Evolutionary conservation across 2,113 vertebrate genomes (phyloP).

Genomic region (Eptesicus fuscus): DNA sequence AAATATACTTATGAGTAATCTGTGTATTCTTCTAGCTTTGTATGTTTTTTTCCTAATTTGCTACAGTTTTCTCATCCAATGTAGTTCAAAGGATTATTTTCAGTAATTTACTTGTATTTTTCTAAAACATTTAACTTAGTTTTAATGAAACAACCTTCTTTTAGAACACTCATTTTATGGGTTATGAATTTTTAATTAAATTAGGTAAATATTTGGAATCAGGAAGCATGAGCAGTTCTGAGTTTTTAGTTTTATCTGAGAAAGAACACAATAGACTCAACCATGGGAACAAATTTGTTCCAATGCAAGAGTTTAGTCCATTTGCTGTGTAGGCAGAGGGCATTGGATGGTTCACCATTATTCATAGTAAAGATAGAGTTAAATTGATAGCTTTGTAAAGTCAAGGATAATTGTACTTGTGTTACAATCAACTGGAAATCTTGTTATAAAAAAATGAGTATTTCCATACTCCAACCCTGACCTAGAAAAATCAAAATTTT

Average conservation of each 20-base stretch:
- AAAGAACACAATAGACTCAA: neutral
- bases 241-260: conserved; percentile 1
- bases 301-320: neutral
- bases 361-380: neutral
- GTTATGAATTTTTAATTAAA: conserved; percentile 13
- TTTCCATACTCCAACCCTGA: neutral
- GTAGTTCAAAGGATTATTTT: neutral
- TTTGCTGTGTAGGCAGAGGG: neutral
- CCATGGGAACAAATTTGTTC: neutral
- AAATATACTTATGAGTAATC: neutral
- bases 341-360: neutral
- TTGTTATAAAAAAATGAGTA: neutral
- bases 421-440: neutral
- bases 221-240: neutral
- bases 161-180: neutral
- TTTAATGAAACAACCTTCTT: conserved; percentile 28
- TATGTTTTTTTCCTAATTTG: neutral
- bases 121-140: conserved; percentile 13
- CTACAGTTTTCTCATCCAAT: neutral
- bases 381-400: neutral
- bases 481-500: conserved; percentile 32
- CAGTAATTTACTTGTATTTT: neutral
- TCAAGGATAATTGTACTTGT: neutral
- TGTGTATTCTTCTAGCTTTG: neutral
- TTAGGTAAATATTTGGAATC: neutral